A percentile compares a stretch with the other conserved stretches of the same genome.
phyloP scores from a whole-genome alignment of 1,140 invertebrate genomes.

The Anastatus disparis region DNA sequence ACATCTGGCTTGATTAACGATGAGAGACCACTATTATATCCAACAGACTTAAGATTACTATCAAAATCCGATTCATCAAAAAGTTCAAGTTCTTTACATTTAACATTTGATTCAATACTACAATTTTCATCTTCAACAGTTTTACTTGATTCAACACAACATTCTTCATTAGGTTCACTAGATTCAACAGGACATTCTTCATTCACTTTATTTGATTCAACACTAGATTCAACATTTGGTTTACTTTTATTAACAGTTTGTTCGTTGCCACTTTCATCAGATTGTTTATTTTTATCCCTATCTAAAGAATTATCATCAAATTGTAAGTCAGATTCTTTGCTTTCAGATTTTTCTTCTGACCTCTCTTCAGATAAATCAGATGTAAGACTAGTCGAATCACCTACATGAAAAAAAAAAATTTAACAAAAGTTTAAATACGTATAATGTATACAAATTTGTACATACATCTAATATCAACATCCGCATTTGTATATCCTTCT shows the following conservation, averaged over 20 bases:
- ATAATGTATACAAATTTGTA: too few relatives aligned
- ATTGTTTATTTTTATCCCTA: constrained; percentile 10
- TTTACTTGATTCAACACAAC: too few relatives aligned
- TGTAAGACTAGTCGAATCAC: constrained; percentile 38
- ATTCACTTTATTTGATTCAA: background rate
- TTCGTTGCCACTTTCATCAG: constrained; percentile 7
- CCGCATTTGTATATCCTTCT: constrained; percentile 67
- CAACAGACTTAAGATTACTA: background rate
- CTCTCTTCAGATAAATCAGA: constrained; percentile 37
- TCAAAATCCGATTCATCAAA: background rate
- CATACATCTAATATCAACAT: constrained; percentile 64
- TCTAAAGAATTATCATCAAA: constrained; percentile 31
- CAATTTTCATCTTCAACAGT: background rate
- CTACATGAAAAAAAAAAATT: constrained; percentile 42
- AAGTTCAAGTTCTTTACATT: background rate
- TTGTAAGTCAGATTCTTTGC: constrained; percentile 38
- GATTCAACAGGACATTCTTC: background rate
- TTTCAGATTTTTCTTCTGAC: constrained; percentile 33
- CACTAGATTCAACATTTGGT: constrained; percentile 12
- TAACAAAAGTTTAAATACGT: too few relatives aligned
- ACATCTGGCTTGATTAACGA: constrained; percentile 30
- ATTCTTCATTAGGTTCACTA: too few relatives aligned
- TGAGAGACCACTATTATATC: background rate
- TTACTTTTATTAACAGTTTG: background rate
- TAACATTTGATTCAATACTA: background rate